Evolutionary conservation across 2,113 vertebrate species (phyloP).

Genomic region (Dasyornis broadbenti): DNA sequence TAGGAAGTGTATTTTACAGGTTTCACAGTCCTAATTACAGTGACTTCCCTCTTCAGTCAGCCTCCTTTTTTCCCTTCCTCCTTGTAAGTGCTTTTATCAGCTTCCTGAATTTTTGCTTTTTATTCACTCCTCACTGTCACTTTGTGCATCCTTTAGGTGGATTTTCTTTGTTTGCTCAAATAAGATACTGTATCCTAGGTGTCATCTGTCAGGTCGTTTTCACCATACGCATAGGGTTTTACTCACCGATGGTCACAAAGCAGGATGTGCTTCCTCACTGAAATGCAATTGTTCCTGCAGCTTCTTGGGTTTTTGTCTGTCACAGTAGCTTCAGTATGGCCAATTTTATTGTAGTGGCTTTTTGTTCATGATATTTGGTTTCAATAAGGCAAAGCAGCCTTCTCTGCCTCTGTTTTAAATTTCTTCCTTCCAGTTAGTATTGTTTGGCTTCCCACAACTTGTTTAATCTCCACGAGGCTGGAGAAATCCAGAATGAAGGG

Average conservation of each 20-base stretch:
- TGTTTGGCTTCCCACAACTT: neutral
- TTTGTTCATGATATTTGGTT: neutral
- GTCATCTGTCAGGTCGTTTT: neutral
- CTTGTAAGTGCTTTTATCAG: conserved; percentile 3
- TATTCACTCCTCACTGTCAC: conserved; percentile 4
- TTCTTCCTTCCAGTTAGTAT: neutral
- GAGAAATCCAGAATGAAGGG: neutral
- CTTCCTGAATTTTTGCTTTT: conserved; percentile 14
- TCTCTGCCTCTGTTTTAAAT: neutral
- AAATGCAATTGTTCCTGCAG: neutral
- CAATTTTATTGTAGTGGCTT: neutral
- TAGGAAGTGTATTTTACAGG: neutral
- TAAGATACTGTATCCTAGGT: neutral
- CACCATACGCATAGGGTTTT: neutral
- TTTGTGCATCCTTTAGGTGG: neutral
- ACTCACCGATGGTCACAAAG: neutral
- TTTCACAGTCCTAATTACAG: neutral
- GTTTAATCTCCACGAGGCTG: neutral
- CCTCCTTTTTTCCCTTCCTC: neutral
- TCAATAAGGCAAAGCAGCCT: neutral
- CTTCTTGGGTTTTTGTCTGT: neutral
- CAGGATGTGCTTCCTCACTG: neutral
- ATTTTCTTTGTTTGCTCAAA: conserved; percentile 17
- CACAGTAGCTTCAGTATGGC: neutral
- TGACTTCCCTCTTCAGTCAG: conserved; percentile 4